Conservation (phyloP, 2,888 invertebrate species). For the Phlogophora meticulosa region DNA sequence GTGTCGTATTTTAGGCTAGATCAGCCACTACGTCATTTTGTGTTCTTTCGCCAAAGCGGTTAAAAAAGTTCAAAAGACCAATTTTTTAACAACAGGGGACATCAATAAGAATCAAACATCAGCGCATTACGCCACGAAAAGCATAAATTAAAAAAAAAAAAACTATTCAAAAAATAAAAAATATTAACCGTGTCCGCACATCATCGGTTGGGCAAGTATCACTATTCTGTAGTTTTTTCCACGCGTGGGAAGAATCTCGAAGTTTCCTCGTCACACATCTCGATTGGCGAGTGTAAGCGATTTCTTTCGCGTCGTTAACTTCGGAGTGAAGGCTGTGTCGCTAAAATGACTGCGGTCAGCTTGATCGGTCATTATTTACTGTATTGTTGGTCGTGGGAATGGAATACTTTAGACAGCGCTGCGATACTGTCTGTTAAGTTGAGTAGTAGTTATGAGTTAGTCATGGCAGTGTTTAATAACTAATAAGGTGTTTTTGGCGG, state of each 20-base stretch:
- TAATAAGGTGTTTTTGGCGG: conserved; percentile 30
- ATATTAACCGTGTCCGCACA: conserved; percentile 44
- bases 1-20: too few relatives aligned
- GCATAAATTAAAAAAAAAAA: neutral
- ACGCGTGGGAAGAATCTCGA: conserved; percentile 52
- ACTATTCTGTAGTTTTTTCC: conserved; percentile 41
- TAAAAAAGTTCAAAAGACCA: neutral
- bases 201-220: conserved; percentile 34
- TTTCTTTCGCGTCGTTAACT: conserved; percentile 62
- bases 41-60: neutral
- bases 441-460: conserved; percentile 43
- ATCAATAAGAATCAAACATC: neutral
- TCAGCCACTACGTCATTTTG: too few relatives aligned
- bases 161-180: conserved; percentile 2
- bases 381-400: conserved; percentile 62
- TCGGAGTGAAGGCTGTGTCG: conserved; percentile 49
- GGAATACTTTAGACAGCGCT: conserved; percentile 25
- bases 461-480: conserved; percentile 16
- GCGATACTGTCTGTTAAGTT: conserved; percentile 32
- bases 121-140: neutral
- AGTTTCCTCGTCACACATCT: conserved; percentile 26
- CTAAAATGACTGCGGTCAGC: conserved; percentile 60
- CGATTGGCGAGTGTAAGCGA: conserved; percentile 49
- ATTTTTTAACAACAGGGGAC: neutral
- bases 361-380: conserved; percentile 50